These are phyloP conservation scores for Pegoplata infirma DNA, from an alignment of 2,888 invertebrate genomes.

Conservation along the genomic window DNA sequence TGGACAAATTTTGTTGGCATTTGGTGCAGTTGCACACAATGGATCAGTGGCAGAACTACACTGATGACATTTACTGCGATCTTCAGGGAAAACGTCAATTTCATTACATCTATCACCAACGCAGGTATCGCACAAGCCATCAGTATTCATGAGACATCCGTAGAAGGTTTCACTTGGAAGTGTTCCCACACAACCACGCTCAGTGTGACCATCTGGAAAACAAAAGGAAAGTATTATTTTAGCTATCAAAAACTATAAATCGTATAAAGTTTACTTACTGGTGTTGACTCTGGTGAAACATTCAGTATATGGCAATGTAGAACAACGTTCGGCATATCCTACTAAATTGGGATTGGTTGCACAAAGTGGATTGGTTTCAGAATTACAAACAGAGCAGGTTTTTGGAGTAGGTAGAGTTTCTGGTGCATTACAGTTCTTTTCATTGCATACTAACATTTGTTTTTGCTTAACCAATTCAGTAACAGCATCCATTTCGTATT, in stretches of 20 bases:
- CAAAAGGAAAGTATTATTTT: background rate
- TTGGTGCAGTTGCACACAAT: slow-evolving; percentile 67
- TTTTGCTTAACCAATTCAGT: slow-evolving; percentile 68
- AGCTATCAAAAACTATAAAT: background rate
- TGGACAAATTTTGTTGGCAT: slow-evolving; percentile 68
- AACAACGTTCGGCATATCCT: slow-evolving; percentile 63
- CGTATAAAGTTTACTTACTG: slow-evolving; percentile 59
- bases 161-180: slow-evolving; percentile 67
- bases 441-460: slow-evolving; percentile 69
- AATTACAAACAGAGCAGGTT: slow-evolving; percentile 70
- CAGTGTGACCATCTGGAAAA: slow-evolving; percentile 67
- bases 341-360: slow-evolving; percentile 73
- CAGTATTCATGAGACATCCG: slow-evolving; percentile 66
- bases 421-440: slow-evolving; percentile 69
- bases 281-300: slow-evolving; percentile 71
- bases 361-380: slow-evolving; percentile 68
- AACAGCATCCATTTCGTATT: slow-evolving; percentile 67
- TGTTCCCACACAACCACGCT: slow-evolving; percentile 70
- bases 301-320: slow-evolving; percentile 69
- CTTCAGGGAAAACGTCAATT: slow-evolving; percentile 67
- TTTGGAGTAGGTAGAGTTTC: slow-evolving; percentile 61
- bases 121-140: slow-evolving; percentile 69
- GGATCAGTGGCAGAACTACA: slow-evolving; percentile 68
- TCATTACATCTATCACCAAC: slow-evolving; percentile 69
- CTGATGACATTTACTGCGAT: slow-evolving; percentile 71